These are phyloP conservation scores for Actinernus sp. DNA, from an alignment of 92 coral and sea anemone genomes.

Conservation along the genomic window DNA sequence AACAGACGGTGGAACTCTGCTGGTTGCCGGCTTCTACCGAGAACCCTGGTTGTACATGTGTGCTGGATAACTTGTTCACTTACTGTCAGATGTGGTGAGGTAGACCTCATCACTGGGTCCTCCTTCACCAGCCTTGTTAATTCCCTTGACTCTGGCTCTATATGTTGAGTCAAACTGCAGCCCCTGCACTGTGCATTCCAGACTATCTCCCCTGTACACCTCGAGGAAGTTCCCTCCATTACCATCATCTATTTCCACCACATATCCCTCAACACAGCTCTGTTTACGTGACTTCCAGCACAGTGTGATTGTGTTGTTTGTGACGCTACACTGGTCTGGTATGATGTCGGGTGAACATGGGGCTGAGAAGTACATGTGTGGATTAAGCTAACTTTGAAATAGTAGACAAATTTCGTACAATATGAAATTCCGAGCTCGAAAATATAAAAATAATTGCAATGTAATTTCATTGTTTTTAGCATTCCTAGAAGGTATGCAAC, in stretches of 20 bases:
- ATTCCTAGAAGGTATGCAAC: too few species aligned
- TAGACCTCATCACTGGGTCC: slow-evolving; percentile 93
- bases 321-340: slow-evolving; percentile 93
- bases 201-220: slow-evolving; percentile 89
- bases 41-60: too few species aligned
- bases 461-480: too few species aligned
- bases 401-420: too few species aligned
- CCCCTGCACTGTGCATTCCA: slow-evolving; percentile 90
- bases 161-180: slow-evolving; percentile 98
- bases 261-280: slow-evolving; percentile 91
- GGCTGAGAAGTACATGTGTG: slow-evolving; percentile 50
- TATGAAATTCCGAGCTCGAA: too few species aligned
- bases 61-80: slow-evolving; percentile 4
- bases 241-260: slow-evolving; percentile 96
- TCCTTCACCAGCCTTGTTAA: slow-evolving; percentile 95
- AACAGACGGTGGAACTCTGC: too few species aligned
- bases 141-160: slow-evolving; percentile 91
- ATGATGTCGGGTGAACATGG: slow-evolving; percentile 96
- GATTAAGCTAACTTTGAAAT: neutral
- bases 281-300: slow-evolving; percentile 94
- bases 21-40: too few species aligned
- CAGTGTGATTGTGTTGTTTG: slow-evolving; percentile 89
- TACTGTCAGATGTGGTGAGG: slow-evolving; percentile 93
- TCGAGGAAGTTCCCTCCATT: slow-evolving; percentile 83
- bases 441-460: too few species aligned